These are phyloP conservation scores for Volucella inflata DNA, from an alignment of 2,888 invertebrate genomes.

Conservation along the genomic window DNA sequence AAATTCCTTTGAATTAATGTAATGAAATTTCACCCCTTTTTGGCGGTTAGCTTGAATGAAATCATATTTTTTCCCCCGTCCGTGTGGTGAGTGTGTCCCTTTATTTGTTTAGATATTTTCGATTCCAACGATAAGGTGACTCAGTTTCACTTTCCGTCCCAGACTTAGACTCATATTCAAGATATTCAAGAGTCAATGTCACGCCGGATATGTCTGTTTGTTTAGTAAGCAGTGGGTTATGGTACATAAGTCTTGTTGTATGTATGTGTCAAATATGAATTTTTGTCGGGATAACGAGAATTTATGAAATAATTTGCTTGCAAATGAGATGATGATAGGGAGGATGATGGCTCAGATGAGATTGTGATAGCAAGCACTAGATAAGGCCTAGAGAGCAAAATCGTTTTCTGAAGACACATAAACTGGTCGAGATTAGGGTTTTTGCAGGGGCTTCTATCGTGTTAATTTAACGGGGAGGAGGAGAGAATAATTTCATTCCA, in stretches of 20 bases:
- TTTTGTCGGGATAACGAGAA: conserved; percentile 45
- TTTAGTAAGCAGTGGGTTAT: conserved; percentile 6
- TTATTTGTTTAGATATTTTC: conserved; percentile 48
- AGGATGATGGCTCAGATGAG: conserved; percentile 56
- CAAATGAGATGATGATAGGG: conserved; percentile 69
- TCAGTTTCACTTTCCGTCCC: background rate
- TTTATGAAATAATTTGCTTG: conserved; percentile 73
- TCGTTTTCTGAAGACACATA: conserved; percentile 27
- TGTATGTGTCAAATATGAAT: conserved; percentile 17
- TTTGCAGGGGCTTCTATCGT: conserved; percentile 1
- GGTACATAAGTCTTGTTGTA: conserved; percentile 1
- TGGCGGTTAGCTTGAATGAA: conserved; percentile 27
- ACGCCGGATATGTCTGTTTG: background rate
- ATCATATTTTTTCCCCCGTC: background rate
- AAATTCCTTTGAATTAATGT: conserved; percentile 69
- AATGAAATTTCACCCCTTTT: conserved; percentile 68
- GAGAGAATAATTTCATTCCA: background rate
- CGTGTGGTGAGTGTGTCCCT: conserved; percentile 6
- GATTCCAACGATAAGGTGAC: conserved; percentile 29
- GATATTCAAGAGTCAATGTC: too few species aligned
- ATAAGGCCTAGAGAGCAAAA: conserved; percentile 27
- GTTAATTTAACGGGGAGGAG: too few species aligned
- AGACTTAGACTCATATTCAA: too few species aligned
- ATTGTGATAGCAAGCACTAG: conserved; percentile 47
- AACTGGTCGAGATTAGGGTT: conserved; percentile 29